Percentiles rank a stretch among this genome's conserved stretches.
Conservation (phyloP, 2,113 vertebrate genomes). For the Neofelis nebulosa region DNA sequence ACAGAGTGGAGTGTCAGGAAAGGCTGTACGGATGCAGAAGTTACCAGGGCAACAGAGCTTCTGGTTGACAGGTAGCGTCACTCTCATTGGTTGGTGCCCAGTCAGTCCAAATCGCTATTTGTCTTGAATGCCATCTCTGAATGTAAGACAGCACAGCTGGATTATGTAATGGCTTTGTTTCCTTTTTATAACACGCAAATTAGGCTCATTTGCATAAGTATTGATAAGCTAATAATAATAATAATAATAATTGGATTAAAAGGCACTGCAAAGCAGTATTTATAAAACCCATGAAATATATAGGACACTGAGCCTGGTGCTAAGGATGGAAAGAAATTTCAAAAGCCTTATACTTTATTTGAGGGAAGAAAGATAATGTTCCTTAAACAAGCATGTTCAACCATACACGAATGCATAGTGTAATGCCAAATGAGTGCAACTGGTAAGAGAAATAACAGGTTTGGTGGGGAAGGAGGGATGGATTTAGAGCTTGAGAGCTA, state of each 20-base stretch:
- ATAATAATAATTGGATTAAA: neutral
- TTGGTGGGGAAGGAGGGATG: neutral
- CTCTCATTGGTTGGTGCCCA: neutral
- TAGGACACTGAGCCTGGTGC: neutral
- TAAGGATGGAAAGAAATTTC: neutral
- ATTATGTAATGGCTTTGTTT: neutral
- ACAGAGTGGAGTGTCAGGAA: neutral
- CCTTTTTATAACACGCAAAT: neutral
- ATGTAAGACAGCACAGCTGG: neutral
- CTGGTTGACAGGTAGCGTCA: too few species aligned
- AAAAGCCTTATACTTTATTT: neutral
- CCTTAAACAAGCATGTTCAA: neutral
- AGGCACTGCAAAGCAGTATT: neutral
- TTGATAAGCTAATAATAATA: neutral
- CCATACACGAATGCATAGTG: too few species aligned
- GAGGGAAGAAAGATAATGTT: neutral
- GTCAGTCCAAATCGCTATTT: neutral
- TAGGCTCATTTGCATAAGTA: neutral
- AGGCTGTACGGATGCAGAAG: neutral
- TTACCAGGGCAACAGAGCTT: neutral
- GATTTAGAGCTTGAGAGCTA: neutral
- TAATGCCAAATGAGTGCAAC: neutral
- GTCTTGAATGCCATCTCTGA: neutral
- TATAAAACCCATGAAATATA: neutral
- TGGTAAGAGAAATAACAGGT: neutral